Conservation (phyloP, 2,888 invertebrate species). For the Netelia virgata region DNA sequence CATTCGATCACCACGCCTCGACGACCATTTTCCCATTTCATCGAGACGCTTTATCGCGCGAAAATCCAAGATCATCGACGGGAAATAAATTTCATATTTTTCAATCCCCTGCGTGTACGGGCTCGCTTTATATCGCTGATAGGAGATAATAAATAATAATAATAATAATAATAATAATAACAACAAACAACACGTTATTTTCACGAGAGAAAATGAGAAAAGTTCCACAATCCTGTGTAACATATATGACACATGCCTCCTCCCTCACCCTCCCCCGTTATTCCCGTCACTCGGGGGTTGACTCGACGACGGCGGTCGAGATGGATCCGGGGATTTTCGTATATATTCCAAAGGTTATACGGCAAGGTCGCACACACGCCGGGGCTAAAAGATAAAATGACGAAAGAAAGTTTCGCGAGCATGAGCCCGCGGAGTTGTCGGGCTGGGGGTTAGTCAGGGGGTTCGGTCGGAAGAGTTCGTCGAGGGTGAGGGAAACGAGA, state of each 20-base stretch:
- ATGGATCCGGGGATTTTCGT: not conserved
- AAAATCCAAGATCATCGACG: not conserved
- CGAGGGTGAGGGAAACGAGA: conserved; percentile 30
- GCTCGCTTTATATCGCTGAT: too few species aligned
- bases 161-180: not conserved
- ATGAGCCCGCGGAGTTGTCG: conserved; percentile 11
- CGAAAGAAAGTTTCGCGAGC: conserved; percentile 51
- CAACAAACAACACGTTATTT: too few species aligned
- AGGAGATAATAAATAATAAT: not conserved
- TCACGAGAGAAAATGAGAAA: too few species aligned
- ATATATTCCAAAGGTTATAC: conserved; percentile 8
- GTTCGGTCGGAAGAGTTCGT: conserved; percentile 38
- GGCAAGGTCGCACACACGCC: conserved; percentile 20
- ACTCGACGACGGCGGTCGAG: not conserved
- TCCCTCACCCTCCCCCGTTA: too few species aligned
- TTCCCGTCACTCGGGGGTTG: not conserved
- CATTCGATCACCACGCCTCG: conserved; percentile 14
- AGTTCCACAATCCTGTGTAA: too few species aligned
- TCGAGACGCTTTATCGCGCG: conserved; percentile 11
- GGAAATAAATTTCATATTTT: not conserved
- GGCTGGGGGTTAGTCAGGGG: not conserved
- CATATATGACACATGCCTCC: too few species aligned
- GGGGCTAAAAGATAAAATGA: conserved; percentile 47
- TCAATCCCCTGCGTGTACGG: not conserved
- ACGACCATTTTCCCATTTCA: conserved; percentile 3